Base-by-base conservation (phyloP, 1,140 invertebrate genomes). In the Drosophila auraria region DNA sequence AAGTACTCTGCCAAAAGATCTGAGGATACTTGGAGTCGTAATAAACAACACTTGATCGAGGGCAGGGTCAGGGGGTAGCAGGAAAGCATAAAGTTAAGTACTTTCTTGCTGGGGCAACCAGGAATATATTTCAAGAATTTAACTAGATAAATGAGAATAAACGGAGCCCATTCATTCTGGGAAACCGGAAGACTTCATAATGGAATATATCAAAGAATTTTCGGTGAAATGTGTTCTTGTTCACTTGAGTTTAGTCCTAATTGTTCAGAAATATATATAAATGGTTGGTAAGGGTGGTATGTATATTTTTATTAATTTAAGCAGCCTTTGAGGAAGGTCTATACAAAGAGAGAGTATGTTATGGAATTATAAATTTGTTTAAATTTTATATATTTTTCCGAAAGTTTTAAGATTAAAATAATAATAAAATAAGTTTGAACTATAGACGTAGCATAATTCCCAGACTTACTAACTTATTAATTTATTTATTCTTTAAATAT, bases 31-130 rank as follows among this genome's bases (percentile, higher is more conserved):
- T 51, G 15, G 12, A n/a, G n/a, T 9, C 30, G 40, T 38, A 73
- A 72, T 60, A 72, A 44, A 73, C 54, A 73, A 71, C 64, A 69
- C 68, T 71, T 71, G 68, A 71, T 71, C 68, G 68, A 27, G 40
- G 30, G 5, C 54, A 40, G 36, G 36, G 25, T 3, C 23, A 12
- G 30, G 25, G 50, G 50, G 30, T 36, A 49, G 23, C 36, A 15
- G 25, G 62, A 20, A 9, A 50, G 33, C 50, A 56, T 5, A 54
- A 47, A 69, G 68, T 69, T 69, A 70, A 69, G 68, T 40, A 14
- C 30, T 69, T 71, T 71, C 47, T 54, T 71, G 36, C 49, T 45
- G 68, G 27, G 62, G 20, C 49, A 47, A 54, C 33, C 1, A 9
- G 62, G 44, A 44, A 69, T 71, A 71, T 69, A 71, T 71, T 56